A percentile compares a stretch with the other conserved stretches of the same genome.
Conservation (phyloP, 2,113 vertebrate species). For the Semicossyphus pulcher region DNA sequence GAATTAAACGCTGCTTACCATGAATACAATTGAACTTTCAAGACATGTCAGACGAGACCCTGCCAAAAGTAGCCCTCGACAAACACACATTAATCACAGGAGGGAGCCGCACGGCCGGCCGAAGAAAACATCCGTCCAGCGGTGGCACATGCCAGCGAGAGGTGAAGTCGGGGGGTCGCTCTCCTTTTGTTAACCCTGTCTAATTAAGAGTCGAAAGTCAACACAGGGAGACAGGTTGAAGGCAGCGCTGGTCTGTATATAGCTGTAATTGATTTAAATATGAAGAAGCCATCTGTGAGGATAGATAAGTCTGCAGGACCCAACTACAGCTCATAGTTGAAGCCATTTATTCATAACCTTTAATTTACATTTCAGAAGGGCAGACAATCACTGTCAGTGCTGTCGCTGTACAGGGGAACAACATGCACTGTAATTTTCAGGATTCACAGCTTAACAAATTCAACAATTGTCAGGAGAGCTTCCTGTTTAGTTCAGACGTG, state of each 20-base stretch:
- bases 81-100: conserved; percentile 82
- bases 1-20: conserved; percentile 86
- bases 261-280: conserved; percentile 66
- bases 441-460: conserved; percentile 10
- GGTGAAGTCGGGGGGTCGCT: conserved; percentile 51
- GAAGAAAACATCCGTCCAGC: conserved; percentile 67
- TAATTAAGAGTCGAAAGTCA: conserved; percentile 79
- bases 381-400: not conserved
- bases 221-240: conserved; percentile 61
- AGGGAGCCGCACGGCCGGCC: conserved; percentile 54
- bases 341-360: conserved; percentile 1
- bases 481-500: not conserved
- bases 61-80: conserved; percentile 81
- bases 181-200: conserved; percentile 78
- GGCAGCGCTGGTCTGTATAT: conserved; percentile 35
- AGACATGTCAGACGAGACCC: conserved; percentile 84
- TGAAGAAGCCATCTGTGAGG: conserved; percentile 30
- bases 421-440: not conserved
- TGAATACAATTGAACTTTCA: conserved; percentile 88
- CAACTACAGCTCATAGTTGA: not conserved
- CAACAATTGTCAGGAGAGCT: not conserved
- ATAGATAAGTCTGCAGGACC: conserved; percentile 7
- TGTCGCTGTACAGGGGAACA: not conserved
- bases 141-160: conserved; percentile 48
- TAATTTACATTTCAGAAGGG: conserved; percentile 4